These are phyloP conservation scores for Pristis pectinata DNA, from an alignment of 2,797 vertebrate genomes.

Conservation along the genomic window DNA sequence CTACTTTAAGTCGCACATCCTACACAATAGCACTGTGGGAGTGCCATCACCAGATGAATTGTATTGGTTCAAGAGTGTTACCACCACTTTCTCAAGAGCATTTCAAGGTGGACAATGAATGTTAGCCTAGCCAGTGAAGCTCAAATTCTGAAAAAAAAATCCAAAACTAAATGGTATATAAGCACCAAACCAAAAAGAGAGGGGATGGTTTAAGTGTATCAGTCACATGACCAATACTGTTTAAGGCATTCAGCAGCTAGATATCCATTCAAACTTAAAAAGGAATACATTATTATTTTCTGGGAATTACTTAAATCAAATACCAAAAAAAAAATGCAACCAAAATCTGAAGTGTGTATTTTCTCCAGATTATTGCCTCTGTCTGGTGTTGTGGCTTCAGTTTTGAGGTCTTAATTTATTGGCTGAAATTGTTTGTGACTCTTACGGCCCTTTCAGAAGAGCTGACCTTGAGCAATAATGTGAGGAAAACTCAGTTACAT, in stretches of 20 bases:
- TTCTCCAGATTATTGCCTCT: neutral
- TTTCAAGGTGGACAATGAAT: too few species aligned
- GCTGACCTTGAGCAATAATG: neutral
- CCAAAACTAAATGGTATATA: too few species aligned
- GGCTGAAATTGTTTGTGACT: neutral
- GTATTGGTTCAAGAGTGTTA: too few species aligned
- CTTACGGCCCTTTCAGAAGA: neutral
- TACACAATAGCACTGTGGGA: too few species aligned
- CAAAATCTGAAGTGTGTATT: neutral
- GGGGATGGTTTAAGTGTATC: neutral
- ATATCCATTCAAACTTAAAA: neutral
- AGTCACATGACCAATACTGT: neutral
- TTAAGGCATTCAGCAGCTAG: too few species aligned
- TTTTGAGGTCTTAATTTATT: neutral
- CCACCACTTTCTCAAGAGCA: too few species aligned
- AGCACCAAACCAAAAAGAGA: too few species aligned
- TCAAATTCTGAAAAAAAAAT: too few species aligned
- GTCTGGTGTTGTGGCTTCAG: neutral
- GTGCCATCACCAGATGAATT: too few species aligned
- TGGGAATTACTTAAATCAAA: neutral
- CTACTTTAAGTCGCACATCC: too few species aligned
- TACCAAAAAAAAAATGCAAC: neutral
- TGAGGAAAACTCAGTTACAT: neutral
- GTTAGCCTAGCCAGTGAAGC: too few species aligned
- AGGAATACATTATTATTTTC: neutral